A percentile compares a stretch with the other conserved stretches of the same genome.
Conservation (phyloP, 2,797 vertebrate species). For the Cetoscarus ocellatus region DNA sequence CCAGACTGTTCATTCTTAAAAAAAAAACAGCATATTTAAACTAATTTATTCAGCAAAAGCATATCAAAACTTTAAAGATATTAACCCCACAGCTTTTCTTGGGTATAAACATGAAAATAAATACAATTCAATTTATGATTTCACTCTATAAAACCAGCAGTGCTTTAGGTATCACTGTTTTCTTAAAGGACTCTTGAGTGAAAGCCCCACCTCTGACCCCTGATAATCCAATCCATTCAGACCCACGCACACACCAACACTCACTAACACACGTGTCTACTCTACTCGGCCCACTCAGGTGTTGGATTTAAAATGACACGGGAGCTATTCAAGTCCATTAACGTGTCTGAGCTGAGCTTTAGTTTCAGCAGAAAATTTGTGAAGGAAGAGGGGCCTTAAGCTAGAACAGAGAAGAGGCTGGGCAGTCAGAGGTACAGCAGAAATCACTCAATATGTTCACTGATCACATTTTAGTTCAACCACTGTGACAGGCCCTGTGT, state of each 20-base stretch:
- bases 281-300: conserved; percentile 28
- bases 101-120: background rate
- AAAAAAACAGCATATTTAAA: background rate
- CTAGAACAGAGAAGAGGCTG: background rate
- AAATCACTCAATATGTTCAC: too few relatives aligned
- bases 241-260: conserved; percentile 6
- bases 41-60: background rate
- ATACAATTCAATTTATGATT: background rate
- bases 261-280: conserved; percentile 49
- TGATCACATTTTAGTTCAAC: too few relatives aligned
- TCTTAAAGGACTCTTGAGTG: conserved; percentile 43
- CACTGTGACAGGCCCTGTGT: too few relatives aligned
- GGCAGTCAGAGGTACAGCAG: background rate
- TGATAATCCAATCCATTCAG: conserved; percentile 68
- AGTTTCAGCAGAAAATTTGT: conserved; percentile 18
- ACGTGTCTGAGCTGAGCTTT: conserved; percentile 52
- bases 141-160: background rate
- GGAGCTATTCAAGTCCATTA: conserved; percentile 38
- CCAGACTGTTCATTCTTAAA: too few relatives aligned
- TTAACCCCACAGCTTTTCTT: background rate
- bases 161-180: conserved; percentile 17
- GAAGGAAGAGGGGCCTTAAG: conserved; percentile 2
- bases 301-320: conserved; percentile 51
- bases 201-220: conserved; percentile 37
- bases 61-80: conserved; percentile 11